These are phyloP conservation scores for Taenioides sp. DNA, from an alignment of 2,797 vertebrate genomes.

Conservation along the genomic window DNA sequence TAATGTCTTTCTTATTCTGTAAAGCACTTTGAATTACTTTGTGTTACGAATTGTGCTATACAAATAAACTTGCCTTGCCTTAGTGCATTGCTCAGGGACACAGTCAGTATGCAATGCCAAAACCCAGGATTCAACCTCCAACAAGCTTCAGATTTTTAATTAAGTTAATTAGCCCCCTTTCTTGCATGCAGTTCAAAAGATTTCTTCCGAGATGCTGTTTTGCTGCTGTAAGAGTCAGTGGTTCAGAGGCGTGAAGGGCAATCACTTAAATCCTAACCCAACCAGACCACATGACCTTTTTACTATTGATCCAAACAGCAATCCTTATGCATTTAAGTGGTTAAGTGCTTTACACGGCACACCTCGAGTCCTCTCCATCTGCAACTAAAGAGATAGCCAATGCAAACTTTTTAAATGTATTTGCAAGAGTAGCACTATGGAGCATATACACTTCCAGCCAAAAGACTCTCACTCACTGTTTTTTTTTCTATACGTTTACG, in stretches of 20 bases:
- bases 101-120: neutral
- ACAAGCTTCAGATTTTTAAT: neutral
- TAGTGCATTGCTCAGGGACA: neutral
- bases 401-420: neutral
- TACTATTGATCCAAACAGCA: conserved; percentile 9
- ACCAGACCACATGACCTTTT: conserved; percentile 14
- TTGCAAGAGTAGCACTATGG: neutral
- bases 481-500: too few species aligned
- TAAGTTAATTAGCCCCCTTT: neutral
- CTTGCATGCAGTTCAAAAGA: neutral
- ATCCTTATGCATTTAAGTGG: conserved; percentile 11
- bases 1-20: too few species aligned
- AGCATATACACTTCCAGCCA: neutral
- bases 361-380: neutral
- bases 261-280: conserved; percentile 3
- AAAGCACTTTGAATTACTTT: too few species aligned
- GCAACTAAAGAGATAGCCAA: neutral
- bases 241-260: conserved; percentile 13
- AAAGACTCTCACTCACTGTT: too few species aligned
- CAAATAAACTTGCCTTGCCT: too few species aligned
- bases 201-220: conserved; percentile 2
- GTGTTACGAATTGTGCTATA: too few species aligned
- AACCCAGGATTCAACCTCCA: neutral
- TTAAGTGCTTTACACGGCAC: conserved; percentile 6
- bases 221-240: conserved; percentile 1